Evolutionary conservation across 2,113 vertebrate genomes (phyloP), one percentile per base, ranked within the genome.

Genomic region (Heterotis niloticus): DNA sequence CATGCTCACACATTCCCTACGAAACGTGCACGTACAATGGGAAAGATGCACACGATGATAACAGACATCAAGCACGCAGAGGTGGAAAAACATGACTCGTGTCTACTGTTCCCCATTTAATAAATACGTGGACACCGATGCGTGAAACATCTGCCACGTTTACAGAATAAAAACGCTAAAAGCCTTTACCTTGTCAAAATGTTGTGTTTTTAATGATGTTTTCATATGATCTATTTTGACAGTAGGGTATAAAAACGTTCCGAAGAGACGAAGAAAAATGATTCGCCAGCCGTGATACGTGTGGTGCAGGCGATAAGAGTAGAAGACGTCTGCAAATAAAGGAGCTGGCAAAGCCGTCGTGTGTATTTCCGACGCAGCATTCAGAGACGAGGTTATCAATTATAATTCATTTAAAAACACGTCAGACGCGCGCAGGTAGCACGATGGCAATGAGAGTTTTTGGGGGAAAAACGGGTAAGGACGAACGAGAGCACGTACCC

Each of bases 401-500:
- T 59, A 18, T 60, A 62, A 34, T 62, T 62, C 20, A 34, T 75
- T 75, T 34, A 26, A 44, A 26, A 56, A 64, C 64, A n/a, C 74
- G 12, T 71, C 20, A 59, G 10, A 68, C 44, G 20, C 60, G 59
- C 11, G 59, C 56, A 60, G 20, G 60, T 17, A 20, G 16, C 26
- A 26, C 17, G 29, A 69, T 70, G 23, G 18, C 66, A 44, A 72
- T 54, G 54, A 72, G 12, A 18, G 11, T n/a, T n/a, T 72, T n/a
- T 10, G 14, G 56, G 11, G 62, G 26, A 77, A 65, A 29, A 16
- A 70, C 52, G 34, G 28, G 62, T 10, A 51, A 70, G 34, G 34
- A 44, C 34, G 7, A 44, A 62, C 17, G 44, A 44, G 0, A 64
- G 17, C 69, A 85, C 92, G 94, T 88, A 95, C 94, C 94, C 93